Conservation (phyloP, 2,113 vertebrate species). For the Cercocebus atys region DNA sequence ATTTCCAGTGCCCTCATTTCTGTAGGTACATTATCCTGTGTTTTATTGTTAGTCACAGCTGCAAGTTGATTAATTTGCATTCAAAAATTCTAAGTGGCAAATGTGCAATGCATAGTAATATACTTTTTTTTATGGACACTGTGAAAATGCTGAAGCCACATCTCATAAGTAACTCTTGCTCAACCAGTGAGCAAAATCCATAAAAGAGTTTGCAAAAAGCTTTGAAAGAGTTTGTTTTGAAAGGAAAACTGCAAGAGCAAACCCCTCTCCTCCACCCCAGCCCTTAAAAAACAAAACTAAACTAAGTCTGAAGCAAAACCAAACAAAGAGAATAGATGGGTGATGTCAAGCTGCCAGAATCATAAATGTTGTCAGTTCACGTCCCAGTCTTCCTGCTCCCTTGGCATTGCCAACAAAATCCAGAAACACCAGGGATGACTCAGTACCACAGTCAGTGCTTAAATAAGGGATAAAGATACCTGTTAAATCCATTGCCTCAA, state of each 20-base stretch:
- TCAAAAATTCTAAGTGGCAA: slow-evolving; percentile 74
- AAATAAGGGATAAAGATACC: background rate
- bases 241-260: background rate
- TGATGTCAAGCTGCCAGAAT: background rate
- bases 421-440: background rate
- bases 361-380: background rate
- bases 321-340: background rate
- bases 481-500: background rate
- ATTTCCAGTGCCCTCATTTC: slow-evolving; percentile 49
- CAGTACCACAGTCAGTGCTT: background rate
- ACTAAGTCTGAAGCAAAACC: background rate
- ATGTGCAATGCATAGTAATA: slow-evolving; percentile 57
- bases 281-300: background rate
- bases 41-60: slow-evolving; percentile 63
- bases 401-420: background rate
- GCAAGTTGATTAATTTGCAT: slow-evolving; percentile 68
- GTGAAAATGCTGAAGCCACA: slow-evolving; percentile 55
- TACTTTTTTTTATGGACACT: slow-evolving; percentile 9
- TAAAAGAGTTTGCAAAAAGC: background rate
- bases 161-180: slow-evolving; percentile 71
- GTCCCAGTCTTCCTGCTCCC: background rate
- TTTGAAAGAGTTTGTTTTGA: background rate
- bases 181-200: slow-evolving; percentile 69
- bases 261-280: background rate
- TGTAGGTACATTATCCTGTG: slow-evolving; percentile 58